phyloP scores from a whole-genome alignment of 2,888 invertebrate species.

The Xestoiulus laeticollis region DNA sequence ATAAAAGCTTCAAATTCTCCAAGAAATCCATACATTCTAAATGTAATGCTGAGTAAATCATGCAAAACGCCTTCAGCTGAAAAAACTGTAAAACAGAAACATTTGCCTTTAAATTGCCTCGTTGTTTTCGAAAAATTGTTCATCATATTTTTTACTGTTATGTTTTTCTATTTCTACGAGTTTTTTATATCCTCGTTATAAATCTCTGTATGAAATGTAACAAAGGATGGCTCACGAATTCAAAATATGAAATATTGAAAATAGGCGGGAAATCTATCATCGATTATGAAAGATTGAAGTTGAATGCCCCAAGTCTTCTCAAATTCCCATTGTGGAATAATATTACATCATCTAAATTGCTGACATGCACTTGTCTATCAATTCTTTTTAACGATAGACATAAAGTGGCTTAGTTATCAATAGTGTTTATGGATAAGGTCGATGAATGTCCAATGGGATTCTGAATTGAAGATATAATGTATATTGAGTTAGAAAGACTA shows the following conservation, averaged over 20 bases:
- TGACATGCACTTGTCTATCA: no score
- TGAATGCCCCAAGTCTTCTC: neutral
- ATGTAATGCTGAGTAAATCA: neutral
- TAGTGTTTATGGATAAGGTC: neutral
- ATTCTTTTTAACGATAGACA: neutral
- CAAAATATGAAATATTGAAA: neutral
- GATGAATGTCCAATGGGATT: neutral
- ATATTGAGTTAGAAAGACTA: neutral
- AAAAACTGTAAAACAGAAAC: neutral
- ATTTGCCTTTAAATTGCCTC: neutral
- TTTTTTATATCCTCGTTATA: neutral
- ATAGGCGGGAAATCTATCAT: neutral
- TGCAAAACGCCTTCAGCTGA: neutral
- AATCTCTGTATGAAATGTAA: neutral
- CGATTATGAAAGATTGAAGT: neutral
- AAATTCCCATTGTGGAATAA: neutral
- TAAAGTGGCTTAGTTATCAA: neutral
- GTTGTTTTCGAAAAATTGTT: neutral
- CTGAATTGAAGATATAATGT: neutral
- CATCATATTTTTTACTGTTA: neutral
- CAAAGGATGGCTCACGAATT: neutral
- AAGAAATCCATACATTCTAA: neutral
- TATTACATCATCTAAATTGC: neutral
- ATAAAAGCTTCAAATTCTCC: no score
- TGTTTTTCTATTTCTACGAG: neutral